phyloP scores from a whole-genome alignment of 2,113 vertebrate genomes.

The Syrmaticus mikado region DNA sequence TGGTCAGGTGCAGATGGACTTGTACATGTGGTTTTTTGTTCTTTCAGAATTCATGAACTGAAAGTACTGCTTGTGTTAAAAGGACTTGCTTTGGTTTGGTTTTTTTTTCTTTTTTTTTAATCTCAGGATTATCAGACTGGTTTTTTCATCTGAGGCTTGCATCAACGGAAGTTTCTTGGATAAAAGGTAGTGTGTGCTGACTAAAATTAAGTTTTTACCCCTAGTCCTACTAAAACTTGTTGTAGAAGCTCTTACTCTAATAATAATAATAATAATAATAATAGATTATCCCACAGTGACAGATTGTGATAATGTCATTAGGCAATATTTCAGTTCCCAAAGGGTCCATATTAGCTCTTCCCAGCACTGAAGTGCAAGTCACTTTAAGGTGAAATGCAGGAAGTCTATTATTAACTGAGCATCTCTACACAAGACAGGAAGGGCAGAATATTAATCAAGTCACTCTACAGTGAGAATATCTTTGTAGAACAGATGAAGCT shows the following conservation, averaged over 20 bases:
- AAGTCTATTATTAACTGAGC: neutral
- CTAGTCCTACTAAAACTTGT: neutral
- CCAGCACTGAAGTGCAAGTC: neutral
- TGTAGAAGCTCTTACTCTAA: neutral
- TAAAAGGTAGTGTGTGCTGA: constrained; percentile 24
- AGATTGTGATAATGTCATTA: neutral
- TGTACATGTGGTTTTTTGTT: accelerated
- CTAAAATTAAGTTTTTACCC: neutral
- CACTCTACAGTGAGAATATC: neutral
- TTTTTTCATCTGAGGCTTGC: constrained; percentile 71
- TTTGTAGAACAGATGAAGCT: neutral
- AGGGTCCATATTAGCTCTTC: neutral
- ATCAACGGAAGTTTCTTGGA: constrained; percentile 74
- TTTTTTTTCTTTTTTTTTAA: neutral
- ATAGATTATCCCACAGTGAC: neutral
- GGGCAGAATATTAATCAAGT: neutral
- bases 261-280: too few species aligned
- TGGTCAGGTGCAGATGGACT: neutral
- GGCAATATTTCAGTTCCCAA: neutral
- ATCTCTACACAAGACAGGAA: neutral
- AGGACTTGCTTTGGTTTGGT: neutral
- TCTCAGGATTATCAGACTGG: constrained; percentile 45
- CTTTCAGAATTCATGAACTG: neutral
- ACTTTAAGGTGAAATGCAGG: neutral
- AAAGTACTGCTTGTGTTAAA: neutral